A percentile compares a stretch with the other conserved stretches of the same genome.
Evolutionary conservation across 2,888 invertebrate species (phyloP).

Genomic region (Leptogaster cylindrica): DNA sequence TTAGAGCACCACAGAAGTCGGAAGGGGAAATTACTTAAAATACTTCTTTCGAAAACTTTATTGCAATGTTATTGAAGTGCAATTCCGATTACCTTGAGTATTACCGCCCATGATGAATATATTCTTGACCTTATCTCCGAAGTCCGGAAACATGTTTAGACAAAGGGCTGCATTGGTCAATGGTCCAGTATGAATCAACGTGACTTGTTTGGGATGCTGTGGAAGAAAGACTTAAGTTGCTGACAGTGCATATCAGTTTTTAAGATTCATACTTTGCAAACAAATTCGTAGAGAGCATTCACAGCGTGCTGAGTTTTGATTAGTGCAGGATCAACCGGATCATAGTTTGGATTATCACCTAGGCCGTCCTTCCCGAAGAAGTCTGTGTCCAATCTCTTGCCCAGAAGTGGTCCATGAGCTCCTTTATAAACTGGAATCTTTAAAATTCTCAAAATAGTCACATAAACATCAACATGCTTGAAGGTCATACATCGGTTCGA

Average conservation of each 20-base stretch:
- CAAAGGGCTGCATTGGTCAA: conserved; percentile 82
- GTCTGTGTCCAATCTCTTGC: conserved; percentile 48
- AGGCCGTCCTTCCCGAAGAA: conserved; percentile 76
- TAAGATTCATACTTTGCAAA: conserved; percentile 63
- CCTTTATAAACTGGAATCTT: conserved; percentile 77
- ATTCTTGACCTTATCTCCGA: conserved; percentile 69
- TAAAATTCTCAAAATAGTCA: neutral
- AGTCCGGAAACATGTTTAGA: conserved; percentile 70
- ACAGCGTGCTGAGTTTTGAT: conserved; percentile 67
- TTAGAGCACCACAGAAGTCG: too few relatives aligned
- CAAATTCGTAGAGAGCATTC: conserved; percentile 67
- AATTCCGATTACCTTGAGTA: conserved; percentile 68
- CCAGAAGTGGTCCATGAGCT: conserved; percentile 63
- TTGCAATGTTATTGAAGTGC: too few relatives aligned
- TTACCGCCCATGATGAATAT: conserved; percentile 83
- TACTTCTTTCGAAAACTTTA: too few relatives aligned
- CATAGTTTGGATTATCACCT: conserved; percentile 67
- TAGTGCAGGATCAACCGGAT: conserved; percentile 61
- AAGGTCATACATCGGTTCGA: conserved; percentile 67
- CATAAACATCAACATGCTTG: neutral
- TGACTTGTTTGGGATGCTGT: conserved; percentile 65
- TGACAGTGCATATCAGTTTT: neutral
- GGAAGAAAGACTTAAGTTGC: conserved; percentile 38
- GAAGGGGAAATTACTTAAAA: too few relatives aligned
- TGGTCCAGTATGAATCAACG: conserved; percentile 73